Conservation (phyloP, 2,797 vertebrate species). For the Crenuchus spilurus region DNA sequence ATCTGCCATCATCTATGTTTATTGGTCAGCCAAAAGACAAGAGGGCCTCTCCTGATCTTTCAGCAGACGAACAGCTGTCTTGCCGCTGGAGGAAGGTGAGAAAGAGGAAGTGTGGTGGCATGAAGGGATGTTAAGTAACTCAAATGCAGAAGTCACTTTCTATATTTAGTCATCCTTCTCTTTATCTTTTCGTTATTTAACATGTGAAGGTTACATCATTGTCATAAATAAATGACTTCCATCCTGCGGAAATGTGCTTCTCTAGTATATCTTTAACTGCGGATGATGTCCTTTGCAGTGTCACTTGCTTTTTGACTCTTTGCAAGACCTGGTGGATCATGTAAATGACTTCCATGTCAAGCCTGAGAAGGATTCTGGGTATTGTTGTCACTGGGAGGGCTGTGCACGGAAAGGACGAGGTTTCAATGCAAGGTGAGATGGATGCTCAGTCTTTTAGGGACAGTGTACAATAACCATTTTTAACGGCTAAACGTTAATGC, state of each 20-base stretch:
- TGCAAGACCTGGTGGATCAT: conserved; percentile 96
- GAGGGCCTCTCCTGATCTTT: conserved; percentile 81
- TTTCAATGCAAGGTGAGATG: conserved; percentile 91
- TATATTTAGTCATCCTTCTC: not conserved
- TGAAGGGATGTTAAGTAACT: not conserved
- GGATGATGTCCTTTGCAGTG: conserved; percentile 80
- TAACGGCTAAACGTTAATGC: not conserved
- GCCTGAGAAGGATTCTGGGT: conserved; percentile 94
- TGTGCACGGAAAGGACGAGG: conserved; percentile 94
- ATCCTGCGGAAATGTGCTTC: too few relatives aligned
- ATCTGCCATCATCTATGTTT: conserved; percentile 85
- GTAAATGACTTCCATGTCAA: conserved; percentile 97
- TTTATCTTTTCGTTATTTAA: not conserved
- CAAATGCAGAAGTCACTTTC: not conserved
- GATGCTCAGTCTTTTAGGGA: not conserved
- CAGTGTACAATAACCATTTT: not conserved
- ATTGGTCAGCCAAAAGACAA: conserved; percentile 83
- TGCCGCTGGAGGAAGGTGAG: conserved; percentile 91
- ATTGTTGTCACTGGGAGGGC: conserved; percentile 98
- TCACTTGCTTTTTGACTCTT: conserved; percentile 92
- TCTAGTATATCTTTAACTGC: too few relatives aligned
- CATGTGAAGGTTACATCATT: not conserved
- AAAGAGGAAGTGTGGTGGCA: not conserved
- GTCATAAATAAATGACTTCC: too few relatives aligned
- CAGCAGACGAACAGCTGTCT: conserved; percentile 85